These are phyloP conservation scores for Heliconius sara DNA, from an alignment of 2,888 invertebrate genomes.

Conservation along the genomic window DNA sequence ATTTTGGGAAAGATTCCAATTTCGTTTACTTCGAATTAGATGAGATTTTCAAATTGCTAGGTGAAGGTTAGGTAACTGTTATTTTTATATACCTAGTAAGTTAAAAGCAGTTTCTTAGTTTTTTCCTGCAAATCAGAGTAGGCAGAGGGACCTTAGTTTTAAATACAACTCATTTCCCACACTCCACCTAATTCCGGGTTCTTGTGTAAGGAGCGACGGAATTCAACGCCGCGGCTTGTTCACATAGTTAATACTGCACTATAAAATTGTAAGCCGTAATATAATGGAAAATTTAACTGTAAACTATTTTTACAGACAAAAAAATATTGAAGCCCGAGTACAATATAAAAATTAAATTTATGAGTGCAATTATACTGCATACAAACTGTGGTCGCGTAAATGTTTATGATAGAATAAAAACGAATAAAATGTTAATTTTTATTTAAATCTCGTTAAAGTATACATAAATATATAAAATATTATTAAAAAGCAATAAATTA, in stretches of 20 bases:
- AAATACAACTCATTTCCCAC: not conserved
- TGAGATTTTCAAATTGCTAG: not conserved
- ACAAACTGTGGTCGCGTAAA: slow-evolving; percentile 11
- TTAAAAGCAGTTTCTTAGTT: too few relatives aligned
- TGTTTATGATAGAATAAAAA: slow-evolving; percentile 13
- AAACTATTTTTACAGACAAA: slow-evolving; percentile 3
- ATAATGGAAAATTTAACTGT: not conserved
- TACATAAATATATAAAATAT: not conserved
- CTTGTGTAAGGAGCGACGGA: not conserved
- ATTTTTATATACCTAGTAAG: too few relatives aligned
- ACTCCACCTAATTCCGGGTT: not conserved
- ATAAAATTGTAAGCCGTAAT: not conserved
- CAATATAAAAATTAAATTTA: slow-evolving; percentile 26
- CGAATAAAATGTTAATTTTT: slow-evolving; percentile 1
- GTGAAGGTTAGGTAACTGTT: not conserved
- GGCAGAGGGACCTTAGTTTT: too few relatives aligned
- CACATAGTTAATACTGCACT: not conserved
- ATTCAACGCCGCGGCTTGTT: not conserved
- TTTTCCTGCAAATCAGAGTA: too few relatives aligned
- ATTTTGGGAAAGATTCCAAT: not conserved
- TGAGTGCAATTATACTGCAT: slow-evolving; percentile 22
- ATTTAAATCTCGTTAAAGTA: slow-evolving; percentile 8
- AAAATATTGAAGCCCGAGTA: slow-evolving; percentile 19
- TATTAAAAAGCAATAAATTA: not conserved
- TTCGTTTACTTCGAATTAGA: not conserved